phyloP scores from a whole-genome alignment of 2,797 vertebrate species.

The Vireo griseus region DNA sequence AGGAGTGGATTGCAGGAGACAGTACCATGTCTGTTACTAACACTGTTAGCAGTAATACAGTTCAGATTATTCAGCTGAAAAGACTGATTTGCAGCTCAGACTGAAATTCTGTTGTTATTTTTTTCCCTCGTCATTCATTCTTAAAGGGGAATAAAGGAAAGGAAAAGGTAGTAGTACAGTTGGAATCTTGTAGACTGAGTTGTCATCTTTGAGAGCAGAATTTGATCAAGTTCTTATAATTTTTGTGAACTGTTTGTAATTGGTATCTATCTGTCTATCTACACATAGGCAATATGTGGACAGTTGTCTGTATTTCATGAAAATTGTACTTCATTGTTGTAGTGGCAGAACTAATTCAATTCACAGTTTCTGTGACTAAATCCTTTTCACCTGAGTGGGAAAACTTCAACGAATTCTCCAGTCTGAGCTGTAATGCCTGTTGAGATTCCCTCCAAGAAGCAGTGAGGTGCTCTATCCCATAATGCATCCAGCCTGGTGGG shows the following conservation, averaged over 20 bases:
- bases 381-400: background rate
- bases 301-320: background rate
- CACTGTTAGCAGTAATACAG: background rate
- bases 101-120: background rate
- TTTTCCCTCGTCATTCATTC: rapidly evolving
- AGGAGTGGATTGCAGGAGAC: background rate
- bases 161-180: background rate
- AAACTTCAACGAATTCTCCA: background rate
- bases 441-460: background rate
- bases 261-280: background rate
- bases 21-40: background rate
- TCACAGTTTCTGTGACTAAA: background rate
- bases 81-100: background rate
- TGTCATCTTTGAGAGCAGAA: background rate
- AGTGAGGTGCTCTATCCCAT: background rate
- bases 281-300: background rate
- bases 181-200: background rate
- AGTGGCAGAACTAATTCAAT: background rate
- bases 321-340: background rate
- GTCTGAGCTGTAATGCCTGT: background rate
- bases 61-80: background rate
- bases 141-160: background rate
- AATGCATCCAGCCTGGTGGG: background rate
- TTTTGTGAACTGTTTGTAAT: background rate
- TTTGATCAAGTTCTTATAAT: background rate